A percentile compares a stretch with the other conserved stretches of the same genome.
These are phyloP conservation scores for Tragelaphus imberbis DNA, from an alignment of 2,113 vertebrate species.

Conservation along the genomic window DNA sequence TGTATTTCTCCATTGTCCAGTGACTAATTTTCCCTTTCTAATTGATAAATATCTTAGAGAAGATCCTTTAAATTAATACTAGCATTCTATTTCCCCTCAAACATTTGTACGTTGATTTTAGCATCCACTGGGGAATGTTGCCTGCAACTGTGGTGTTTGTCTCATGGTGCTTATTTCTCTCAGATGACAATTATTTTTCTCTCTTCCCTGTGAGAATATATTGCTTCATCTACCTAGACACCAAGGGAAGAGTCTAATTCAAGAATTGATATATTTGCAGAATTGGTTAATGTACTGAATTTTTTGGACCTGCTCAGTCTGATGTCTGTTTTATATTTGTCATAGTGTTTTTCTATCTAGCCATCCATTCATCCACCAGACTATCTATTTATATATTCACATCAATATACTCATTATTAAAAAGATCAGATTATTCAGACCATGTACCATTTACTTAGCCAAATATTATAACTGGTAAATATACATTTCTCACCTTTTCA, in stretches of 20 bases:
- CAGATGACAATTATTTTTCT: not conserved
- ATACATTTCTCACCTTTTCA: conserved; percentile 15
- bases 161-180: not conserved
- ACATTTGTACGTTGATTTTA: not conserved
- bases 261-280: conserved; percentile 15
- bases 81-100: not conserved
- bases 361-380: not conserved
- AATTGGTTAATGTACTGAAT: not conserved
- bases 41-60: not conserved
- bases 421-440: not conserved
- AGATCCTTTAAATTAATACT: not conserved
- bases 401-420: not conserved
- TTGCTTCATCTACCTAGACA: not conserved
- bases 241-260: not conserved
- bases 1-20: not conserved
- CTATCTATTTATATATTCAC: not conserved
- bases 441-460: not conserved
- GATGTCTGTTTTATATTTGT: not conserved
- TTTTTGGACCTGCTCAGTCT: not conserved
- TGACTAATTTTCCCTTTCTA: not conserved
- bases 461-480: not conserved
- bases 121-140: not conserved
- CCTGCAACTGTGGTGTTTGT: not conserved
- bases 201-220: not conserved
- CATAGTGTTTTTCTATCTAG: not conserved